Evolutionary conservation across 2,797 vertebrate genomes (phyloP).

Genomic region (Lacerta viridis): DNA sequence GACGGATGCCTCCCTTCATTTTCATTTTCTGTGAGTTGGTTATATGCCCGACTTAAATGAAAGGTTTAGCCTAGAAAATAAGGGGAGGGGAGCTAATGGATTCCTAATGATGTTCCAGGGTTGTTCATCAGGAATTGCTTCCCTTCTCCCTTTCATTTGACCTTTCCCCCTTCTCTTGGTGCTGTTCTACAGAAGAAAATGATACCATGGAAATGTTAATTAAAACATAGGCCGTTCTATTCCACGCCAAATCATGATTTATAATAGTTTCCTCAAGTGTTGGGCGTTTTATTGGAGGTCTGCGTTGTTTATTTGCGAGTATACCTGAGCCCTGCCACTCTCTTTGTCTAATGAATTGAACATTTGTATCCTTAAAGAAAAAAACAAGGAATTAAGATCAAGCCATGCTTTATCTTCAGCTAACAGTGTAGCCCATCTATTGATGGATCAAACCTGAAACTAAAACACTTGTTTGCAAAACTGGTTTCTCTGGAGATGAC

Average conservation of each 20-base stretch:
- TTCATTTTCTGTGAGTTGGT: not conserved
- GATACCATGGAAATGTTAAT: not conserved
- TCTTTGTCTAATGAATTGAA: not conserved
- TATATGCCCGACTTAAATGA: not conserved
- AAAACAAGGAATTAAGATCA: not conserved
- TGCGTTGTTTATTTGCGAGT: rapidly evolving
- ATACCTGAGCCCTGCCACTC: not conserved
- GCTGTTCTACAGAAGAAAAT: not conserved
- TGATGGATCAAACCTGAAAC: not conserved
- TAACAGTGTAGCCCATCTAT: not conserved
- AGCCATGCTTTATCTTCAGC: not conserved
- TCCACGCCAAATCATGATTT: not conserved
- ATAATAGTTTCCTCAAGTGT: not conserved
- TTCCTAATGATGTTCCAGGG: not conserved
- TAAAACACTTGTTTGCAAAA: conserved; percentile 26
- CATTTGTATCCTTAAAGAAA: not conserved
- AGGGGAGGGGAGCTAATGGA: not conserved
- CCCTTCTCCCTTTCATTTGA: not conserved
- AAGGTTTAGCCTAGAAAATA: not conserved
- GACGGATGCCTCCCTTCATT: not conserved
- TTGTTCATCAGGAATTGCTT: not conserved
- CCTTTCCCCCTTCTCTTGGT: not conserved
- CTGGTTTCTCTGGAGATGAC: conserved; percentile 25
- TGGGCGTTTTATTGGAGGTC: rapidly evolving
- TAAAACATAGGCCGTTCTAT: not conserved